phyloP scores from a whole-genome alignment of 2,797 vertebrate species.

The Phalanger gymnotis region DNA sequence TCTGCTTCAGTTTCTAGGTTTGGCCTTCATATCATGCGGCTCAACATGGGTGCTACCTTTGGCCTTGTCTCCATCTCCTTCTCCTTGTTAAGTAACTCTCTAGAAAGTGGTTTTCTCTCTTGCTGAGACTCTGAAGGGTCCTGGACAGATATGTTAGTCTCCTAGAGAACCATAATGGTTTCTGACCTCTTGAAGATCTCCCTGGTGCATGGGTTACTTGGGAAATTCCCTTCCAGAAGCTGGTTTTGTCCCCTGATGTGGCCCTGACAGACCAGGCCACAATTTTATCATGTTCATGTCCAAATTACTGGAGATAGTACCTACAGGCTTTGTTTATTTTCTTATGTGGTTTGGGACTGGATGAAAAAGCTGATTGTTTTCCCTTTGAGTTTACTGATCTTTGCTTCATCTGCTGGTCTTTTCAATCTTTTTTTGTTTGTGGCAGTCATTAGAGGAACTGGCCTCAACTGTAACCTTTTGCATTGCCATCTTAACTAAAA shows the following conservation, averaged over 20 bases:
- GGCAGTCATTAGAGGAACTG: not conserved
- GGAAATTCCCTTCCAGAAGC: not conserved
- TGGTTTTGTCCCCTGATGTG: not conserved
- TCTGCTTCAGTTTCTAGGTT: not conserved
- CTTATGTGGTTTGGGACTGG: not conserved
- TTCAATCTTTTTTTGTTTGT: not conserved
- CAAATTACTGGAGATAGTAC: not conserved
- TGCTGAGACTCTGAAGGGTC: not conserved
- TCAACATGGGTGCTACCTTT: not conserved
- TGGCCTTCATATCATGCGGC: not conserved
- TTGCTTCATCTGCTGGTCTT: not conserved
- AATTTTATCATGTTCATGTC: not conserved
- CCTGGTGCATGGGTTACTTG: not conserved
- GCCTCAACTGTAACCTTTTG: not conserved
- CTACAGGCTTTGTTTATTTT: not conserved
- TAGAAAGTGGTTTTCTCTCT: not conserved
- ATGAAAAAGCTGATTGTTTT: not conserved
- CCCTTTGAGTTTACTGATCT: not conserved
- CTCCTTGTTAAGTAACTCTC: not conserved
- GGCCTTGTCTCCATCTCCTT: not conserved
- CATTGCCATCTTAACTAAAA: not conserved
- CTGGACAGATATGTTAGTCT: not conserved
- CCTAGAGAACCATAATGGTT: not conserved
- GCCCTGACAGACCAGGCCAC: not conserved
- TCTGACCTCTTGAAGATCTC: not conserved